Percentiles rank a stretch among this genome's conserved stretches.
phyloP scores from a whole-genome alignment of 2,113 vertebrate genomes.

The Chloroceryle aenea region DNA sequence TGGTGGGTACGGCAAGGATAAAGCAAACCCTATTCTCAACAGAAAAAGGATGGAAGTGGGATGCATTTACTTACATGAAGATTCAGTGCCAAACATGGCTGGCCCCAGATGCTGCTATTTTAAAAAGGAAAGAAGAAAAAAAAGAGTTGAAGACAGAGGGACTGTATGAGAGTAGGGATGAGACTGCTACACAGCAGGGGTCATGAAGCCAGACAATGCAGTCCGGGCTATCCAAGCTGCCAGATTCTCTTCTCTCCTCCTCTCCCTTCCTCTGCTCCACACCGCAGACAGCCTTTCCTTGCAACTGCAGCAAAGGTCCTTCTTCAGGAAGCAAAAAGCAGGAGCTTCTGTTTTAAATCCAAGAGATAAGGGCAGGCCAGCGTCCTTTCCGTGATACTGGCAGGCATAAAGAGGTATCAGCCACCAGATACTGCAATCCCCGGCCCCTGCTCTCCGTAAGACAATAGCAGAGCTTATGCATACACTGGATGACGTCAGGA shows the following conservation, averaged over 20 bases:
- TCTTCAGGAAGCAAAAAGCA: slow-evolving; percentile 40
- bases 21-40: slow-evolving; percentile 40
- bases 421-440: slow-evolving; percentile 79
- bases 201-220: slow-evolving; percentile 95
- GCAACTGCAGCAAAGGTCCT: slow-evolving; percentile 64
- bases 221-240: slow-evolving; percentile 84
- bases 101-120: slow-evolving; percentile 87
- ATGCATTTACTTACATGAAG: slow-evolving; percentile 93
- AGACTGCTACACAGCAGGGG: slow-evolving; percentile 90
- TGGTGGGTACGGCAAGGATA: neutral
- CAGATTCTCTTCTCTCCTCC: slow-evolving; percentile 82
- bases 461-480: slow-evolving; percentile 91
- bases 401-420: slow-evolving; percentile 74
- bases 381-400: slow-evolving; percentile 51
- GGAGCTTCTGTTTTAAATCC: slow-evolving; percentile 74
- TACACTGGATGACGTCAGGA: slow-evolving; percentile 89
- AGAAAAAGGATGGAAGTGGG: slow-evolving; percentile 62
- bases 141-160: slow-evolving; percentile 59
- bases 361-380: slow-evolving; percentile 49
- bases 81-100: slow-evolving; percentile 99
- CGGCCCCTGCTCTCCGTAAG: slow-evolving; percentile 82
- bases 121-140: slow-evolving; percentile 69
- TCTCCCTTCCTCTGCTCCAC: slow-evolving; percentile 73
- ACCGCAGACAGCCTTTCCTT: slow-evolving; percentile 65
- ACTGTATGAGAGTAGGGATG: slow-evolving; percentile 80